Evolutionary conservation across 2,797 vertebrate genomes (phyloP), one percentile per base, ranked within the genome.

Genomic region (Brotogeris chrysoptera): DNA sequence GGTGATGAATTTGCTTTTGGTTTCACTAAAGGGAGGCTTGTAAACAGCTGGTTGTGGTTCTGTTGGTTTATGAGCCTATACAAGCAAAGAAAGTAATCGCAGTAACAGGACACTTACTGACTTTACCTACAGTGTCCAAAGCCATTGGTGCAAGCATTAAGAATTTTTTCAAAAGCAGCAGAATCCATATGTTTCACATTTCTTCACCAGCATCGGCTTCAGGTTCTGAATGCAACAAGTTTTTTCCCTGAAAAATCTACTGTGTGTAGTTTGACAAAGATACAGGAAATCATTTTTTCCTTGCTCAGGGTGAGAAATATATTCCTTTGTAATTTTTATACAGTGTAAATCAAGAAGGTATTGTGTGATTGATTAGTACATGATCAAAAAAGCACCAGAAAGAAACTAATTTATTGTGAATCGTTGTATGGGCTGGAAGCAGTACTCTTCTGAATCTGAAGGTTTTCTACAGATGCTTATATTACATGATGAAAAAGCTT

Each of bases 121-220:
- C 23, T 80, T 92, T 65, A 76, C 5, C 8, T 53, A 38, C 28
- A 49, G 11, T 16, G 9, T 69, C 46, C 53, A 81, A 92, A 92
- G 21, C 3, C 21, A 19, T n/a, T 46, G 5, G 11, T 65, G 46
- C 21, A 78, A 72, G 34, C 90, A 81, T n/a, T 36, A 61, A 39
- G 6, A 52, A 71, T 78, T 8, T 24, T 77, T 32, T 74, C 13
- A 41, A 86, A 61, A 69, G 16, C 23, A 71, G 10, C 3, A 80
- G 38, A 88, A 80, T 5, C 6, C 27, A 15, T 19, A 30, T 2
- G 6, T 59, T 43, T 47, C 4, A 32, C 3, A 15, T 23, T 52
- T 38, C 3, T 65, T 65, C 59, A 55, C 6, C 57, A 30, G 28
- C 1, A 28, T 1, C 3, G 43, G 0, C 4, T 39, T 82, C 16